A percentile compares a stretch with the other conserved stretches of the same genome.
Evolutionary conservation across 2,888 invertebrate species (phyloP).

Genomic region (Hypena proboscidalis): DNA sequence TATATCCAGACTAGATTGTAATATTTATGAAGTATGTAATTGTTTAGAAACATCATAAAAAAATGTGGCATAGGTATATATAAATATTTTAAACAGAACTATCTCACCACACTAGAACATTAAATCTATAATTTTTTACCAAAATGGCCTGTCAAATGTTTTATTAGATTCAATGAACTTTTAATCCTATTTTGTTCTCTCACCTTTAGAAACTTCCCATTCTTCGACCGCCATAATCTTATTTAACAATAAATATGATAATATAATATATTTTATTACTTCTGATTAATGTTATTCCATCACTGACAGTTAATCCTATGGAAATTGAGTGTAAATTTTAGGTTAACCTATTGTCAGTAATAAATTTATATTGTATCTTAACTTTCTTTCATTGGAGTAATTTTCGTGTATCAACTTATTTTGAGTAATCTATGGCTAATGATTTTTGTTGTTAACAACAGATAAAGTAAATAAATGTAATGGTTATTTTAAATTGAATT

Average conservation of each 20-base stretch:
- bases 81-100: too few relatives aligned
- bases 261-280: slow-evolving; percentile 19
- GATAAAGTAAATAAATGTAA: too few relatives aligned
- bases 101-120: too few relatives aligned
- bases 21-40: too few relatives aligned
- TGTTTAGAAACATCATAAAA: too few relatives aligned
- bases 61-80: too few relatives aligned
- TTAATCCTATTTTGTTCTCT: slow-evolving; percentile 34
- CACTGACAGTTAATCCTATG: slow-evolving; percentile 43
- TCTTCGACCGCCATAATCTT: slow-evolving; percentile 21
- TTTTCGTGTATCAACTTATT: slow-evolving; percentile 23
- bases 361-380: slow-evolving; percentile 45
- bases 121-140: neutral
- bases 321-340: slow-evolving; percentile 51
- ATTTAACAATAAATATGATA: slow-evolving; percentile 22
- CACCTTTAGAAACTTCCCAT: slow-evolving; percentile 18
- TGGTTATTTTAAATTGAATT: too few relatives aligned
- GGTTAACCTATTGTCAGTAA: slow-evolving; percentile 46
- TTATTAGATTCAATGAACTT: slow-evolving; percentile 33
- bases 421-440: neutral
- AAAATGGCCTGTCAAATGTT: slow-evolving; percentile 7
- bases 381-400: slow-evolving; percentile 44
- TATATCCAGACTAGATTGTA: too few relatives aligned
- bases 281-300: slow-evolving; percentile 22
- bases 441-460: neutral